Percentiles rank a stretch among this genome's conserved stretches.
Conservation (phyloP, 2,888 invertebrate genomes). For the Drosophila robusta region DNA sequence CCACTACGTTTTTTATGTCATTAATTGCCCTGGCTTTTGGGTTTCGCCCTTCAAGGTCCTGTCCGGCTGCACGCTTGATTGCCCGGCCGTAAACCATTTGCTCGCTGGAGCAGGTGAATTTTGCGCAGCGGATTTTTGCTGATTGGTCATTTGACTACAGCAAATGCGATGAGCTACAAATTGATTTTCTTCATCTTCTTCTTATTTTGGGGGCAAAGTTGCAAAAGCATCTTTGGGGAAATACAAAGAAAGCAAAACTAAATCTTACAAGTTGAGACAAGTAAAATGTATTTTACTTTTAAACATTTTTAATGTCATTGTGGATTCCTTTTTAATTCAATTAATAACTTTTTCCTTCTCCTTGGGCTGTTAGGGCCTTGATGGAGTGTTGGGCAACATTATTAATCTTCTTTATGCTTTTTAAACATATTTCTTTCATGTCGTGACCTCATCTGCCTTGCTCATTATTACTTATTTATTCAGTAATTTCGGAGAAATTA, state of each 20-base stretch:
- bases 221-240: conserved; percentile 8
- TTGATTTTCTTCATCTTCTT: conserved; percentile 4
- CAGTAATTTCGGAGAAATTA: conserved; percentile 1
- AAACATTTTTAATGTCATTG: conserved; percentile 12
- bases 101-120: conserved; percentile 31
- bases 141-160: conserved; percentile 57
- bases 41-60: conserved; percentile 20
- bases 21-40: conserved; percentile 64
- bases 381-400: conserved; percentile 3
- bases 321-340: conserved; percentile 10
- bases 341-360: background rate
- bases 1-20: conserved; percentile 52
- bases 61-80: conserved; percentile 59
- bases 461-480: background rate
- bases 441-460: background rate
- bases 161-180: conserved; percentile 17
- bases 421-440: background rate
- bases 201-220: background rate
- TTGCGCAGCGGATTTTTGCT: conserved; percentile 34
- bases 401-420: conserved; percentile 17
- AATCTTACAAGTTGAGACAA: background rate
- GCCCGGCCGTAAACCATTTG: conserved; percentile 54
- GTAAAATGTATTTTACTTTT: background rate
- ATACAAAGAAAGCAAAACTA: background rate
- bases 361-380: background rate